Evolutionary conservation across 2,113 vertebrate genomes (phyloP).

Genomic region (Anoplopoma fimbria): DNA sequence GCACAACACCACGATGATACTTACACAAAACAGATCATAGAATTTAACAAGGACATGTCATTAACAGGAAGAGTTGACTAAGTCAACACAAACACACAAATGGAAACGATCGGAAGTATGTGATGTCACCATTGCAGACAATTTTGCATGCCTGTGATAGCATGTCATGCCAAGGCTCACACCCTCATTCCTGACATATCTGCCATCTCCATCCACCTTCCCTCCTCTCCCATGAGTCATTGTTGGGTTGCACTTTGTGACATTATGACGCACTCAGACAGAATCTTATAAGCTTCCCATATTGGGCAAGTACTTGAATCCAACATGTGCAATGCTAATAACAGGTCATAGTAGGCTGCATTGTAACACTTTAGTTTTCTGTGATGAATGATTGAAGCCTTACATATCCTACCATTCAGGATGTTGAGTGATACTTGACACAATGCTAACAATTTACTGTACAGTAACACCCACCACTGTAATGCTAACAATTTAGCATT

Average conservation of each 20-base stretch:
- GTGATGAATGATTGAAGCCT: not conserved
- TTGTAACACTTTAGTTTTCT: not conserved
- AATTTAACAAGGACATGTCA: not conserved
- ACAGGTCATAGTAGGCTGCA: not conserved
- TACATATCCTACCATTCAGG: not conserved
- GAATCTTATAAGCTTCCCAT: not conserved
- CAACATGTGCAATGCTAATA: not conserved
- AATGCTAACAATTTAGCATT: not conserved
- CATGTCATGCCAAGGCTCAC: slow-evolving; percentile 21
- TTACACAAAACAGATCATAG: not conserved
- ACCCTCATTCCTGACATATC: slow-evolving; percentile 63
- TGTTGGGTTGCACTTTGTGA: not conserved
- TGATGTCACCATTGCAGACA: slow-evolving; percentile 29
- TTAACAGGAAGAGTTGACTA: not conserved
- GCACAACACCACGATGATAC: not conserved
- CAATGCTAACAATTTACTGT: not conserved
- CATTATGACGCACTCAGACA: not conserved
- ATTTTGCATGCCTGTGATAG: not conserved
- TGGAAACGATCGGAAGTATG: slow-evolving; percentile 13
- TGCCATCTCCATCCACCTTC: slow-evolving; percentile 3
- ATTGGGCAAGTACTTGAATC: not conserved
- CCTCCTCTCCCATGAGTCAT: slow-evolving; percentile 40
- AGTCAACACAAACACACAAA: not conserved
- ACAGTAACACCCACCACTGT: not conserved
- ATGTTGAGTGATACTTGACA: not conserved